Base-by-base conservation (phyloP, 1,140 invertebrate species). In the Drosophila trapezifrons region DNA sequence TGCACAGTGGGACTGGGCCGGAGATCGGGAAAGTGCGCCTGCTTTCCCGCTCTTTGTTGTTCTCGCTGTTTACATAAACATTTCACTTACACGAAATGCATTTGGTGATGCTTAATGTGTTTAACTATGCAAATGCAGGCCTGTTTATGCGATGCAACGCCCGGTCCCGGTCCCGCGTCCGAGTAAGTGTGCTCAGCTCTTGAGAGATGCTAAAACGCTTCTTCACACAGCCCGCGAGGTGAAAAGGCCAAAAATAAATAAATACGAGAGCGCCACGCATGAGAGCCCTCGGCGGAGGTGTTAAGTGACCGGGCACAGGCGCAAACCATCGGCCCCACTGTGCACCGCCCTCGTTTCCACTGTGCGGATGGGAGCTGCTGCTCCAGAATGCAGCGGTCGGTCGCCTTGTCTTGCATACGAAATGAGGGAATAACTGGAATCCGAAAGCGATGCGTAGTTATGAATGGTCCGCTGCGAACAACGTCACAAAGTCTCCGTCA, bases 221-320 rank as follows among this genome's bases (percentile, higher is more conserved):
- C 78, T 85, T 70, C 69, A 77, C 63, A 77, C 80, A 84, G 25
- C 18, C 67, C 49, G 67, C 64, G 64, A 40, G 64, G 49, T 62
- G 54, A 76, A 85, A 89, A 89, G 80, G 73, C 80, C 76, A 89
- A 87, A 80, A 69, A 87, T 87, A 87, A 87, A 87, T 89, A 89
- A 87, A 87, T 87, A 79, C 86, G 70, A 78, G 63, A 86, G 83
- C 80, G 83, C 83, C 71, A 83, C 60, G 74, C 71, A 78, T 82
- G 82, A 72, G 76, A 66, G 71, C 60, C 29, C 45, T 58, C 10
- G 51, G 62, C 59, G 17, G 40, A 86, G 77, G 77, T 78, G 78
- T 72, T 78, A 78, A 86, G 83, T 83, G 79, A 72, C 57, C 32
- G 58, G 56, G 45, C 42, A 35, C 32, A 40, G 43, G 38, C 54